Percentiles rank a stretch among this genome's conserved stretches.
Conservation (phyloP, 2,113 vertebrate genomes). For the Hydrochoerus hydrochaeris region DNA sequence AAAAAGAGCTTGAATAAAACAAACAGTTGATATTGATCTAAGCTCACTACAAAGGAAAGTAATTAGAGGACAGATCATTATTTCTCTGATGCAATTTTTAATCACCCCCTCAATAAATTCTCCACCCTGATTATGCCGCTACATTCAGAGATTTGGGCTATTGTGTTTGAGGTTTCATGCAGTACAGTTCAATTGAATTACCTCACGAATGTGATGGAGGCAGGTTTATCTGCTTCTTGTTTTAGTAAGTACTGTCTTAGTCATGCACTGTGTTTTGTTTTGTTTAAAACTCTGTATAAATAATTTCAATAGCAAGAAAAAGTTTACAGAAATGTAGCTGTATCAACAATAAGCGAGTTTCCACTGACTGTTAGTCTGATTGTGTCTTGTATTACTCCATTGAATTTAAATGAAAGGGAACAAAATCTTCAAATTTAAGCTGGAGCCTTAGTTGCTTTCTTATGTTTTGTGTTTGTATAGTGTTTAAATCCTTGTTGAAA, state of each 20-base stretch:
- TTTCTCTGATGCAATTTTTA: conserved; percentile 81
- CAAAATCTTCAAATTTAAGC: conserved; percentile 46
- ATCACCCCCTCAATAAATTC: conserved; percentile 74
- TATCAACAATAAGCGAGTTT: conserved; percentile 70
- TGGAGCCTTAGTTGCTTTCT: not conserved
- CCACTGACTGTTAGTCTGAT: conserved; percentile 22
- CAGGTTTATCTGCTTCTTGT: conserved; percentile 57
- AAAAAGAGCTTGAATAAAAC: conserved; percentile 72
- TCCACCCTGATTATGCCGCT: conserved; percentile 69
- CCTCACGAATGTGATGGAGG: conserved; percentile 40
- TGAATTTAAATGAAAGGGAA: conserved; percentile 51
- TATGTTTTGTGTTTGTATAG: not conserved
- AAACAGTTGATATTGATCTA: conserved; percentile 79
- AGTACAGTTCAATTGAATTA: conserved; percentile 58
- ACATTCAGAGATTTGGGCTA: conserved; percentile 73
- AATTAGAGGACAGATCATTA: conserved; percentile 82
- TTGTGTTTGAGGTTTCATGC: conserved; percentile 67
- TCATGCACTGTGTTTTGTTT: conserved; percentile 46
- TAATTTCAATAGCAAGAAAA: conserved; percentile 58
- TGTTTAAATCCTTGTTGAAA: conserved; percentile 13
- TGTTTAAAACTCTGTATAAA: conserved; percentile 50
- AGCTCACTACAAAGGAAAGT: conserved; percentile 78
- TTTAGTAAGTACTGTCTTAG: conserved; percentile 69
- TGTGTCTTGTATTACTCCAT: conserved; percentile 16
- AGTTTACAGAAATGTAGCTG: conserved; percentile 62